Conservation (phyloP, 2,888 invertebrate genomes). For the Therioaphis trifolii region DNA sequence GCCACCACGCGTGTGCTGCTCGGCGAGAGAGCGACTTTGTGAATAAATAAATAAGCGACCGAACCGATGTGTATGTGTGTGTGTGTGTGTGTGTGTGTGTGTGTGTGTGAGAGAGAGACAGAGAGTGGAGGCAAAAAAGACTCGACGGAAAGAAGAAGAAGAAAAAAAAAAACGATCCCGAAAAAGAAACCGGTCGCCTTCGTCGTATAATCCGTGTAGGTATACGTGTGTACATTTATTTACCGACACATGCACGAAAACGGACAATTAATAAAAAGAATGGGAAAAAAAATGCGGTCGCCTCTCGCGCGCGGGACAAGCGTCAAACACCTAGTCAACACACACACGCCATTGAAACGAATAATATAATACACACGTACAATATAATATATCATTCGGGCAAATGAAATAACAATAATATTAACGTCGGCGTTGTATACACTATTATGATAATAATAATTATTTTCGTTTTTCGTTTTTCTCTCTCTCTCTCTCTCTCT, state of each 20-base stretch:
- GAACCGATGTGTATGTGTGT: not conserved
- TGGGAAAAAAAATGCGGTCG: slow-evolving; percentile 1
- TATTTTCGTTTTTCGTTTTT: not conserved
- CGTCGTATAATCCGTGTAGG: not conserved
- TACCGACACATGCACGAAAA: slow-evolving; percentile 30
- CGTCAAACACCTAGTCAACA: slow-evolving; percentile 51
- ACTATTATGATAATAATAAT: not conserved
- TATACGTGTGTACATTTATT: not conserved
- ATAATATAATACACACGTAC: slow-evolving; percentile 17
- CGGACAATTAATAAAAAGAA: slow-evolving; percentile 52
- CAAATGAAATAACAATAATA: not conserved
- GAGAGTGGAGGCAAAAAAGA: not conserved
- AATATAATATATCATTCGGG: not conserved
- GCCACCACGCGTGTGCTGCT: slow-evolving; percentile 15
- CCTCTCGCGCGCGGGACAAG: slow-evolving; percentile 10
- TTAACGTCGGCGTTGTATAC: slow-evolving; percentile 5
- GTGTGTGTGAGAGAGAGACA: not conserved
- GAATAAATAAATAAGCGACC: slow-evolving; percentile 24
- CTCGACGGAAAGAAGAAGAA: not conserved
- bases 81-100: not conserved
- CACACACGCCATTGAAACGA: slow-evolving; percentile 11
- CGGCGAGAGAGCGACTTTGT: slow-evolving; percentile 45
- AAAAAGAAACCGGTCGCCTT: slow-evolving; percentile 58
- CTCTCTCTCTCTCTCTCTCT: not conserved
- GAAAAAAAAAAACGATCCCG: slow-evolving; percentile 3